A percentile compares a stretch with the other conserved stretches of the same genome.
phyloP scores from a whole-genome alignment of 2,797 vertebrate species.

The Danio kyathit region DNA sequence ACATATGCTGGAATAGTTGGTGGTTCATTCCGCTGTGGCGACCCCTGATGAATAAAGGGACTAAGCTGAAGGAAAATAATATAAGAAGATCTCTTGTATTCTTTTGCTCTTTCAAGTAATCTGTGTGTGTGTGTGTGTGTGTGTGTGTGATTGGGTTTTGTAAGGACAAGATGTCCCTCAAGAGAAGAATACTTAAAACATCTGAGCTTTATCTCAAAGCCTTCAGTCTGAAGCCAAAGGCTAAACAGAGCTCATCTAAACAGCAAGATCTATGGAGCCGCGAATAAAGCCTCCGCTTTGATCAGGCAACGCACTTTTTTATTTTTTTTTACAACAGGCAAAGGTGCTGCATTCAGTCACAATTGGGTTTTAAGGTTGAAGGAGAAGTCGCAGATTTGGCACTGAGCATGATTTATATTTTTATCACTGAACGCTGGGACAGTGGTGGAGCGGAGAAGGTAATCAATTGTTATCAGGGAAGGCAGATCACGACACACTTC shows the following conservation, averaged over 20 bases:
- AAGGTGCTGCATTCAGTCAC: neutral
- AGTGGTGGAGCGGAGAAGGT: slow-evolving; percentile 37
- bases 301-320: neutral
- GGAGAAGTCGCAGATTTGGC: slow-evolving; percentile 23
- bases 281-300: slow-evolving; percentile 17
- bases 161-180: slow-evolving; percentile 23
- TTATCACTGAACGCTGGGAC: slow-evolving; percentile 6
- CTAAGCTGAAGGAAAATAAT: no score
- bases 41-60: no score
- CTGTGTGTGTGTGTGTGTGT: no score
- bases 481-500: slow-evolving; percentile 54
- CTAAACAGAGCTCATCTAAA: slow-evolving; percentile 41
- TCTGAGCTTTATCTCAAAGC: slow-evolving; percentile 22
- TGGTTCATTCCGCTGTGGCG: no score
- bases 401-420: slow-evolving; percentile 33
- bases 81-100: no score
- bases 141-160: neutral
- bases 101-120: no score
- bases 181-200: slow-evolving; percentile 21
- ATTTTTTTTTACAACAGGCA: neutral
- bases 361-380: slow-evolving; percentile 10
- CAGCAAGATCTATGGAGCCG: neutral
- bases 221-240: slow-evolving; percentile 11
- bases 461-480: slow-evolving; percentile 66
- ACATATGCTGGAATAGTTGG: no score